A percentile compares a stretch with the other conserved stretches of the same genome.
Conservation (phyloP, 1,140 invertebrate genomes). For the Helicorthomorpha holstii region DNA sequence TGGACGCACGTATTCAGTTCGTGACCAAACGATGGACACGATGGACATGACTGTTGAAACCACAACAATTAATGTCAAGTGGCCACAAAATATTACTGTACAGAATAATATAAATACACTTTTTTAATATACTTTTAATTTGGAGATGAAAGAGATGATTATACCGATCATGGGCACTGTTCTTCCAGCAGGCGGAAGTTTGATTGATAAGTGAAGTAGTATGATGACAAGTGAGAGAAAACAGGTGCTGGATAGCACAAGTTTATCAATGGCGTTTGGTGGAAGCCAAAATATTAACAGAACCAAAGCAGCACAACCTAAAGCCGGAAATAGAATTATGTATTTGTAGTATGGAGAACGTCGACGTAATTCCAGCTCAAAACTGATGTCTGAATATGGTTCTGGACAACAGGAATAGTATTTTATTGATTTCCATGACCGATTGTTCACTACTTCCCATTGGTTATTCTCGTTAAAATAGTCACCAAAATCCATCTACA, state of each 20-base stretch:
- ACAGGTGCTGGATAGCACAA: slow-evolving; percentile 38
- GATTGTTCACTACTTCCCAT: slow-evolving; percentile 35
- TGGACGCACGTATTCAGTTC: neutral
- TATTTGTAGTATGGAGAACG: slow-evolving; percentile 40
- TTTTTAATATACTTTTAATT: neutral
- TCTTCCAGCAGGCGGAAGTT: slow-evolving; percentile 37
- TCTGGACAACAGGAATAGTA: slow-evolving; percentile 35
- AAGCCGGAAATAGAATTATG: slow-evolving; percentile 39
- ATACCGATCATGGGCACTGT: slow-evolving; percentile 45
- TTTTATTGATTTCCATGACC: slow-evolving; percentile 21
- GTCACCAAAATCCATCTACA: neutral
- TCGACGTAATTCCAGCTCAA: slow-evolving; percentile 33
- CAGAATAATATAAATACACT: neutral
- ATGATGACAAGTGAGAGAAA: slow-evolving; percentile 38
- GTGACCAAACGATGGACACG: neutral
- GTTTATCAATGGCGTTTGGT: slow-evolving; percentile 42
- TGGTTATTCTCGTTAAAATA: slow-evolving; percentile 24
- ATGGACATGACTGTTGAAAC: neutral
- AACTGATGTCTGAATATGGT: slow-evolving; percentile 35
- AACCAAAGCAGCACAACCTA: slow-evolving; percentile 41
- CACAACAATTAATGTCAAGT: neutral
- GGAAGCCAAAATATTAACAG: slow-evolving; percentile 45
- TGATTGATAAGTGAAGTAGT: slow-evolving; percentile 41
- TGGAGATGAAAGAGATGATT: neutral
- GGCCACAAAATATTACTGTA: neutral